Percentiles rank a stretch among this genome's conserved stretches.
Evolutionary conservation across 2,888 invertebrate species (phyloP).

Genomic region (Tachina grossa): DNA sequence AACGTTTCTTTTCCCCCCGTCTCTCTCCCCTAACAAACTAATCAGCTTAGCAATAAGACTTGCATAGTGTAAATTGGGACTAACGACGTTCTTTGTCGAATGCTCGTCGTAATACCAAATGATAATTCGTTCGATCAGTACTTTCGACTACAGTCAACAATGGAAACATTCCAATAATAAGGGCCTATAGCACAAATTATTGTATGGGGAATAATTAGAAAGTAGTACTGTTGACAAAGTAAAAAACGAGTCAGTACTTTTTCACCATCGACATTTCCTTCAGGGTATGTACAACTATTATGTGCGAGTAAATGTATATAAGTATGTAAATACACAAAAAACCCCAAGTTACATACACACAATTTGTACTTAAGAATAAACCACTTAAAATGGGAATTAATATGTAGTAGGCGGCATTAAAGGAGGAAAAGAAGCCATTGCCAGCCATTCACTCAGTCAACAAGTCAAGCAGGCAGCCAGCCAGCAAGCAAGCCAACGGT

Average conservation of each 20-base stretch:
- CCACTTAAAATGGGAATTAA: conserved; percentile 39
- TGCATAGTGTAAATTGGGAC: too few species aligned
- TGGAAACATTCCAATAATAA: too few species aligned
- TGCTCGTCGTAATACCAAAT: too few species aligned
- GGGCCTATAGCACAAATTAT: too few species aligned
- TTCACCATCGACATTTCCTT: not conserved
- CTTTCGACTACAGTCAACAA: too few species aligned
- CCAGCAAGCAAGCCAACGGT: conserved; percentile 8
- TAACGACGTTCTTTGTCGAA: too few species aligned
- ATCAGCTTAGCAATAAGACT: too few species aligned
- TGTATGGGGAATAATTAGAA: too few species aligned
- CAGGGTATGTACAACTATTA: not conserved
- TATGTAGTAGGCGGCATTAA: conserved; percentile 31
- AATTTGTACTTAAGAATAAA: not conserved
- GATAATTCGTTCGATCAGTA: too few species aligned
- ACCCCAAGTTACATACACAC: conserved; percentile 14
- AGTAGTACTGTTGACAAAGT: not conserved
- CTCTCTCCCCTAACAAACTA: too few species aligned
- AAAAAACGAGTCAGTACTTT: not conserved
- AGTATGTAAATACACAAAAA: conserved; percentile 1
- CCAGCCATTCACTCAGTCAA: conserved; percentile 6
- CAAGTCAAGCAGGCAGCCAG: conserved; percentile 12
- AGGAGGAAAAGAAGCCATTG: conserved; percentile 44
- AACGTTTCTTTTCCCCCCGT: too few species aligned
- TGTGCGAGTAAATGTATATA: not conserved